phyloP scores from a whole-genome alignment of 2,797 vertebrate genomes.

The Chromis chromis region DNA sequence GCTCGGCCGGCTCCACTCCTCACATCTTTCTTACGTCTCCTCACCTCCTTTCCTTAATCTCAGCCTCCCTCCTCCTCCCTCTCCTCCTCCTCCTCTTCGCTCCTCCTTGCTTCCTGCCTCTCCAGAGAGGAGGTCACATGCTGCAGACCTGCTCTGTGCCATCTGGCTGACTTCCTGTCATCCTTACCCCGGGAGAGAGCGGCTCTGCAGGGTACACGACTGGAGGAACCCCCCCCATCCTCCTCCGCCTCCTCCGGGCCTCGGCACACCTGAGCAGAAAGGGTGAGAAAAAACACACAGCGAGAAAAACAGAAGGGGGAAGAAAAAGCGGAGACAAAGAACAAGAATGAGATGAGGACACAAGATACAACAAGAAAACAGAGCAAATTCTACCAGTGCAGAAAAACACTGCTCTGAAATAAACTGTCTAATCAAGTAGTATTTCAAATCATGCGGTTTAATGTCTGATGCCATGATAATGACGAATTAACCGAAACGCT shows the following conservation, averaged over 20 bases:
- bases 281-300: constrained; percentile 57
- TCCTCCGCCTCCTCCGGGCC: constrained; percentile 27
- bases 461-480: constrained; percentile 47
- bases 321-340: constrained; percentile 41
- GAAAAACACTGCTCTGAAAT: constrained; percentile 34
- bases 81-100: constrained; percentile 46
- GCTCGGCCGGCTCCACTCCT: constrained; percentile 23
- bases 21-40: constrained; percentile 58
- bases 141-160: constrained; percentile 81
- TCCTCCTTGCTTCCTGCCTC: constrained; percentile 60
- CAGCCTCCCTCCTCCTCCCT: constrained; percentile 32
- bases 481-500: constrained; percentile 57
- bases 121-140: constrained; percentile 80
- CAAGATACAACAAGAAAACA: neutral
- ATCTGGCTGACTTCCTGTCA: constrained; percentile 87
- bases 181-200: constrained; percentile 78
- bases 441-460: constrained; percentile 61
- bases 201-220: constrained; percentile 72
- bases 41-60: constrained; percentile 55
- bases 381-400: constrained; percentile 14
- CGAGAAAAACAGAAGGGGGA: constrained; percentile 29
- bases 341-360: constrained; percentile 16
- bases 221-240: constrained; percentile 55
- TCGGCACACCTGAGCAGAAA: constrained; percentile 71
- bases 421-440: constrained; percentile 54